These are phyloP conservation scores for Dicranocentrus wangi DNA, from an alignment of 2,888 invertebrate species.

Conservation along the genomic window DNA sequence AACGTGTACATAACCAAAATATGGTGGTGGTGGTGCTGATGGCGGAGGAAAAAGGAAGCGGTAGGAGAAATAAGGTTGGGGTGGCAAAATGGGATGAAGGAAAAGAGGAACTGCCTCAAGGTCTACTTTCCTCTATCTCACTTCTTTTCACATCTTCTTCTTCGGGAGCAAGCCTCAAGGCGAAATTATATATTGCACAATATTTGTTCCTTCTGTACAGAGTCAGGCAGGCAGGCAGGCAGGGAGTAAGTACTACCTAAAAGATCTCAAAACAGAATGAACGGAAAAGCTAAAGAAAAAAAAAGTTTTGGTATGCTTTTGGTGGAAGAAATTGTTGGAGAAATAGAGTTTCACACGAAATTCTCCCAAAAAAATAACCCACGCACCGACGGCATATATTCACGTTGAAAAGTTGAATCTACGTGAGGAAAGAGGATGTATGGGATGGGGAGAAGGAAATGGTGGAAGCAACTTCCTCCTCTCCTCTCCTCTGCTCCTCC, in stretches of 20 bases:
- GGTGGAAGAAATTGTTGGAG: too few species aligned
- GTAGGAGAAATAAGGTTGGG: too few species aligned
- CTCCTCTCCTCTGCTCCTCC: too few species aligned
- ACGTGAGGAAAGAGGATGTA: background rate
- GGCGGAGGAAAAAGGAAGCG: constrained; percentile 13
- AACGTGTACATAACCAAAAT: background rate
- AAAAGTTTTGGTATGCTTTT: too few species aligned
- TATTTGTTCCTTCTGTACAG: background rate
- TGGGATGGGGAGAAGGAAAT: too few species aligned
- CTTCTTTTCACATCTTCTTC: constrained; percentile 19
- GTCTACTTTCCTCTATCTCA: constrained; percentile 7
- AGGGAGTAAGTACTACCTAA: too few species aligned
- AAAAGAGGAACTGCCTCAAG: constrained; percentile 27
- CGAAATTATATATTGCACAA: constrained; percentile 16
- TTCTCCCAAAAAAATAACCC: background rate
- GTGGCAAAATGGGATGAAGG: constrained; percentile 6
- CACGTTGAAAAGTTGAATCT: background rate
- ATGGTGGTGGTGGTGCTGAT: background rate
- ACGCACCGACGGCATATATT: background rate
- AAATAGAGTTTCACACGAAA: background rate
- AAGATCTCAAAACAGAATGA: too few species aligned
- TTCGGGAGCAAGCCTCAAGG: constrained; percentile 4
- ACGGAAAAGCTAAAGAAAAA: too few species aligned
- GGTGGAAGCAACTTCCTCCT: too few species aligned
- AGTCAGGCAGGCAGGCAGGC: too few species aligned